Conservation (phyloP, 1,140 invertebrate genomes). For the Drosophila baimaii region DNA sequence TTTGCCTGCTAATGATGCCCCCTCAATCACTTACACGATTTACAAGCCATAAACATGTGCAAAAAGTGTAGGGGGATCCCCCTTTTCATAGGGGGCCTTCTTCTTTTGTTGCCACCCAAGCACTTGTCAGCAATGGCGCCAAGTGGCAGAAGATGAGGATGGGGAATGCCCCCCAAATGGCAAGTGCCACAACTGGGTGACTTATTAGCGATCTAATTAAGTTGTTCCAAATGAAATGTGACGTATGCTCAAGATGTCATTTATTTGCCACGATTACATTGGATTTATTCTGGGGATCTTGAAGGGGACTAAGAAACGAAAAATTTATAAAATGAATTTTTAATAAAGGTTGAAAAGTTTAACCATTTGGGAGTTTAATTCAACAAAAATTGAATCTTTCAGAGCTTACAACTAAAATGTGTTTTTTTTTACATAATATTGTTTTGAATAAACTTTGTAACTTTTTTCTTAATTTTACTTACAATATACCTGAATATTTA, state of each 20-base stretch:
- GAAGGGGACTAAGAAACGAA: background rate
- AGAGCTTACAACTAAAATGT: no score
- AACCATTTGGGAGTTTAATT: no score
- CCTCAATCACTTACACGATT: conserved; percentile 64
- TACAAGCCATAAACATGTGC: conserved; percentile 57
- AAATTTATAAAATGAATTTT: no score
- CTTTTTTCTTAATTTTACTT: no score
- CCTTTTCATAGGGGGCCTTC: conserved; percentile 3
- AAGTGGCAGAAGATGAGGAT: conserved; percentile 43
- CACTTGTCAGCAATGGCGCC: conserved; percentile 78
- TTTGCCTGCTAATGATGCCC: conserved; percentile 44
- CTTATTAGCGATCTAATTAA: conserved; percentile 77
- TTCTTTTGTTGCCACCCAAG: conserved; percentile 67
- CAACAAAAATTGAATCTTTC: no score
- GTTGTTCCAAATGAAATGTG: conserved; percentile 76
- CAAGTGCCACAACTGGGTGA: conserved; percentile 60
- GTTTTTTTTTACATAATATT: no score
- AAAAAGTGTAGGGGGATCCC: conserved; percentile 13
- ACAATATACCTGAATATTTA: no score
- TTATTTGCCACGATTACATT: conserved; percentile 49
- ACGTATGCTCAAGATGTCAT: conserved; percentile 58
- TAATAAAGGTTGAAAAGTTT: background rate
- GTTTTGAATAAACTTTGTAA: no score
- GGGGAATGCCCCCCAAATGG: conserved; percentile 16
- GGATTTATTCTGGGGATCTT: conserved; percentile 8